A percentile compares a stretch with the other conserved stretches of the same genome.
phyloP scores from a whole-genome alignment of 2,888 invertebrate genomes.

The Drosophila fulvimacula region DNA sequence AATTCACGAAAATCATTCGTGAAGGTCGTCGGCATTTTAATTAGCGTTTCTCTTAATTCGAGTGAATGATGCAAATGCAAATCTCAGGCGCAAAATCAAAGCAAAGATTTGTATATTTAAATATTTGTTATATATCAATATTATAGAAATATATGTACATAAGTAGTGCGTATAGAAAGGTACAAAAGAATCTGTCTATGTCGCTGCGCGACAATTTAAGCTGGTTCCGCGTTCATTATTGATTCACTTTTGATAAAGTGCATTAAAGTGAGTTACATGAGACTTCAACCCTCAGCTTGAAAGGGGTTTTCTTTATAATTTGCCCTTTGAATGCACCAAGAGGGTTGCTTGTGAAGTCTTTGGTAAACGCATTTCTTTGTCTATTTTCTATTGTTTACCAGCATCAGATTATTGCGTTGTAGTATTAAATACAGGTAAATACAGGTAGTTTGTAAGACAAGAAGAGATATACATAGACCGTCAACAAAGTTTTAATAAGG shows the following conservation, averaged over 20 bases:
- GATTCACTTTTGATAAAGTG: background rate
- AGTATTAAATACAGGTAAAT: slow-evolving; percentile 2
- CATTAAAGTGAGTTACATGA: background rate
- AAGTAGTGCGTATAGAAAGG: too few relatives aligned
- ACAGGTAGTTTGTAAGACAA: background rate
- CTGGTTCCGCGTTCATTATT: slow-evolving; percentile 43
- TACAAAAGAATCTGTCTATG: background rate
- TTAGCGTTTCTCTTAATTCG: slow-evolving; percentile 12
- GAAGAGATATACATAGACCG: background rate
- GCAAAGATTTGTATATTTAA: slow-evolving; percentile 24
- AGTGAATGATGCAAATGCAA: slow-evolving; percentile 21
- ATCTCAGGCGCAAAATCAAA: slow-evolving; percentile 42
- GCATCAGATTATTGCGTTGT: slow-evolving; percentile 10
- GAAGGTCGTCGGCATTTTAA: slow-evolving; percentile 48
- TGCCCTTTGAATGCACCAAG: slow-evolving; percentile 10
- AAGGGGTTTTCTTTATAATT: background rate
- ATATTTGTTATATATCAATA: background rate
- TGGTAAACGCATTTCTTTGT: slow-evolving; percentile 1
- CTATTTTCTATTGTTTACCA: background rate
- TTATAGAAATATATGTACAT: background rate
- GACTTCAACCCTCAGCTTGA: background rate
- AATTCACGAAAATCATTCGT: slow-evolving; percentile 22
- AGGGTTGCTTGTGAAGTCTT: slow-evolving; percentile 20
- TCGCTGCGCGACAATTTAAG: slow-evolving; percentile 36
- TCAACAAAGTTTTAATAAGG: too few relatives aligned